These are phyloP conservation scores for Myotis myotis DNA, from an alignment of 2,797 vertebrate species.

Conservation along the genomic window DNA sequence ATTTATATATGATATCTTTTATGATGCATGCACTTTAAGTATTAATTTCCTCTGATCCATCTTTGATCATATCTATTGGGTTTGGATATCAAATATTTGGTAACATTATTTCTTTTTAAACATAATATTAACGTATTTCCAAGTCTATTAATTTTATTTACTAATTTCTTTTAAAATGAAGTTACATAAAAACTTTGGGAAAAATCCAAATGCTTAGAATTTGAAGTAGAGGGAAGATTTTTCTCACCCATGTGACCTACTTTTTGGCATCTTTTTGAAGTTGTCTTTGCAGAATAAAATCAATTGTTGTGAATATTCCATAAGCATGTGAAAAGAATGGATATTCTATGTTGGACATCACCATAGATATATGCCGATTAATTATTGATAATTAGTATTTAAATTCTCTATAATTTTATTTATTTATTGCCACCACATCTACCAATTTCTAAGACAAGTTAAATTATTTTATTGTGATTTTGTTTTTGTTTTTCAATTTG, in stretches of 20 bases:
- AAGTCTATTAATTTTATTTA: not conserved
- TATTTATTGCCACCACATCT: not conserved
- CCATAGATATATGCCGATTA: not conserved
- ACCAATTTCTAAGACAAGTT: not conserved
- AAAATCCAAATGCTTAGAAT: not conserved
- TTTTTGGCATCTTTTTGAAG: not conserved
- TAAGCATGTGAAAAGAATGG: not conserved
- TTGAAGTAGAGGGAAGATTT: not conserved
- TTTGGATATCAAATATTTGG: not conserved
- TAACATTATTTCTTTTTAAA: not conserved
- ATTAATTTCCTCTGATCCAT: not conserved
- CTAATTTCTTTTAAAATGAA: not conserved
- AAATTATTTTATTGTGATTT: not conserved
- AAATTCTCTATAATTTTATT: not conserved
- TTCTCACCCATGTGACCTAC: not conserved
- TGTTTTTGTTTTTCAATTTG: not conserved
- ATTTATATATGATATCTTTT: not conserved
- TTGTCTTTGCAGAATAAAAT: not conserved
- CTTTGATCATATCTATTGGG: not conserved
- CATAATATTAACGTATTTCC: not conserved
- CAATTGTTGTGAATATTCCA: not conserved
- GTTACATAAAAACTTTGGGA: not conserved
- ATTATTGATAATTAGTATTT: not conserved
- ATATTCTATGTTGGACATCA: not conserved
- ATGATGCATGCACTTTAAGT: not conserved